These are phyloP conservation scores for Neotragus moschatus DNA, from an alignment of 2,113 vertebrate species.

Conservation along the genomic window DNA sequence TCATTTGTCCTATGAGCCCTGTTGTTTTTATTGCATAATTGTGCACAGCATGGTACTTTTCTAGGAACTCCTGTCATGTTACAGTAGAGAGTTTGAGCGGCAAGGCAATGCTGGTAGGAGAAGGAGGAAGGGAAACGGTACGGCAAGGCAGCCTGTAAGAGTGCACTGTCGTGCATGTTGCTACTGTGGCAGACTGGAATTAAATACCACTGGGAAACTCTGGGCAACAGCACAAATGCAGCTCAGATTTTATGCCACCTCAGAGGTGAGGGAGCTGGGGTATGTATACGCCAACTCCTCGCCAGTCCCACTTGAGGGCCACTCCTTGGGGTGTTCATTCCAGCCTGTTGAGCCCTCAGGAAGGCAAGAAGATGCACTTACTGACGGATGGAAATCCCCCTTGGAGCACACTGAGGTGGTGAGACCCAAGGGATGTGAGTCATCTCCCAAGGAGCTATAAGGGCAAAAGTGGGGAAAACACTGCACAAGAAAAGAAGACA, in stretches of 20 bases:
- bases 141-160: neutral
- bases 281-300: neutral
- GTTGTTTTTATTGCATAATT: conserved; percentile 18
- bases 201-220: neutral
- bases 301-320: neutral
- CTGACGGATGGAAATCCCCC: neutral
- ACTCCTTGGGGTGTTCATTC: neutral
- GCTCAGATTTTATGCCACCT: neutral
- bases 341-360: neutral
- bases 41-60: conserved; percentile 33
- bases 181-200: neutral
- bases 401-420: neutral
- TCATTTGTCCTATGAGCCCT: conserved; percentile 28
- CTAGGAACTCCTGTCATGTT: neutral
- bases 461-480: neutral
- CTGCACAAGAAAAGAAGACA: neutral
- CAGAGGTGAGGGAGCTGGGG: neutral
- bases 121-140: neutral
- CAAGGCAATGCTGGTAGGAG: neutral
- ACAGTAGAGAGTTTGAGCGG: neutral
- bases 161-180: neutral
- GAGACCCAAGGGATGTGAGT: neutral
- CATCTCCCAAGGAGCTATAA: neutral
- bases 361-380: neutral
- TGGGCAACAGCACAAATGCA: neutral